phyloP scores from a whole-genome alignment of 2,888 invertebrate species.

The Orchesellides sinensis region DNA sequence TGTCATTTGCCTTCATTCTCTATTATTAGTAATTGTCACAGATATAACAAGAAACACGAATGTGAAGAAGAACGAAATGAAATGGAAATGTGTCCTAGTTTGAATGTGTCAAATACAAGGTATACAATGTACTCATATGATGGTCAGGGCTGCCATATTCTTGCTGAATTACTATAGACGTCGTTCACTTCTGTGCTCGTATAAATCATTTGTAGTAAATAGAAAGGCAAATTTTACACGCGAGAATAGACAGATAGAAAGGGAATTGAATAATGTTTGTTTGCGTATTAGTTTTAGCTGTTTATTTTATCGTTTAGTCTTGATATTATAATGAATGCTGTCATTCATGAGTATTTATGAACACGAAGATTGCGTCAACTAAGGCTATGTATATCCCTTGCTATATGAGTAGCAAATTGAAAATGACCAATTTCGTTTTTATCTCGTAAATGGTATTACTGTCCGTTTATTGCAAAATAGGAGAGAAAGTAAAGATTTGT shows the following conservation, averaged over 20 bases:
- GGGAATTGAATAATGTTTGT: too few relatives aligned
- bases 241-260: conserved; percentile 28
- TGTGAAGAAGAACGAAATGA: not conserved
- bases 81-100: conserved; percentile 19
- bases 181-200: conserved; percentile 3
- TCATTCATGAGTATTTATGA: not conserved
- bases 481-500: conserved; percentile 41
- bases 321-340: conserved; percentile 14
- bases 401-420: too few relatives aligned
- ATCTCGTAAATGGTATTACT: conserved; percentile 41
- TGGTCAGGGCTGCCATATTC: conserved; percentile 29
- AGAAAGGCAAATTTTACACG: conserved; percentile 26
- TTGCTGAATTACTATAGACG: conserved; percentile 23
- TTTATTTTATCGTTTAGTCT: conserved; percentile 26
- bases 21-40: not conserved
- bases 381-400: not conserved
- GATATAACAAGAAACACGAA: not conserved
- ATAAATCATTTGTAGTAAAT: conserved; percentile 15
- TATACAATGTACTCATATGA: too few relatives aligned
- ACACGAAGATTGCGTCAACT: conserved; percentile 20
- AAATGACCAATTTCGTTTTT: conserved; percentile 28
- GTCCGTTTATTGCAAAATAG: conserved; percentile 41
- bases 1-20: not conserved
- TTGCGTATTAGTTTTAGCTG: too few relatives aligned
- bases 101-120: conserved; percentile 2